A percentile compares a stretch with the other conserved stretches of the same genome.
These are phyloP conservation scores for Rhinoderma darwinii DNA, from an alignment of 2,113 vertebrate genomes.

Conservation along the genomic window DNA sequence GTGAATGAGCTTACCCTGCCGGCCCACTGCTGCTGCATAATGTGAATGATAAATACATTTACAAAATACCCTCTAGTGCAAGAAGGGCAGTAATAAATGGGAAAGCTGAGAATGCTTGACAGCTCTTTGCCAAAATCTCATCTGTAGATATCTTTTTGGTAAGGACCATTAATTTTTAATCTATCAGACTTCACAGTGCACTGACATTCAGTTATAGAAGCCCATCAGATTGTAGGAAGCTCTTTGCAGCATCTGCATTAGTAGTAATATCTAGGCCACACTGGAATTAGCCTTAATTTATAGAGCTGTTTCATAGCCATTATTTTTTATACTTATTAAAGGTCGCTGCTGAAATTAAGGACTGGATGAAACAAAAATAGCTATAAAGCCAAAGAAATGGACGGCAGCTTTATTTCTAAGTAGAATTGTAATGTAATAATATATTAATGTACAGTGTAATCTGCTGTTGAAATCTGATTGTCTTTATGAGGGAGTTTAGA, in stretches of 20 bases:
- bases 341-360: slow-evolving; percentile 21
- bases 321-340: slow-evolving; percentile 50
- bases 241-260: background rate
- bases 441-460: slow-evolving; percentile 1
- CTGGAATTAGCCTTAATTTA: slow-evolving; percentile 45
- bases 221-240: background rate
- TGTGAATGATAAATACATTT: slow-evolving; percentile 25
- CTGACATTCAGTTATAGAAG: slow-evolving; percentile 15
- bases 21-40: slow-evolving; percentile 1
- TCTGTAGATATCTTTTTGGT: slow-evolving; percentile 42
- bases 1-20: slow-evolving; percentile 2
- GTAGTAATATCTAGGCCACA: slow-evolving; percentile 33
- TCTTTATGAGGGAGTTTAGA: slow-evolving; percentile 2
- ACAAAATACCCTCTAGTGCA: slow-evolving; percentile 37
- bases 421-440: background rate
- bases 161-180: slow-evolving; percentile 55
- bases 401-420: background rate
- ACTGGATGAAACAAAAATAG: slow-evolving; percentile 20
- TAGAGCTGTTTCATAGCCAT: slow-evolving; percentile 25
- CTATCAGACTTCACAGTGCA: slow-evolving; percentile 37
- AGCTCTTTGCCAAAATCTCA: slow-evolving; percentile 42
- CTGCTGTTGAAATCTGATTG: background rate
- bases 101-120: slow-evolving; percentile 24
- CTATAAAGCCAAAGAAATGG: slow-evolving; percentile 30
- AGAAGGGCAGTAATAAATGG: slow-evolving; percentile 16